Conservation (phyloP, 2,888 invertebrate species). For the Agonopterix subpropinquella region DNA sequence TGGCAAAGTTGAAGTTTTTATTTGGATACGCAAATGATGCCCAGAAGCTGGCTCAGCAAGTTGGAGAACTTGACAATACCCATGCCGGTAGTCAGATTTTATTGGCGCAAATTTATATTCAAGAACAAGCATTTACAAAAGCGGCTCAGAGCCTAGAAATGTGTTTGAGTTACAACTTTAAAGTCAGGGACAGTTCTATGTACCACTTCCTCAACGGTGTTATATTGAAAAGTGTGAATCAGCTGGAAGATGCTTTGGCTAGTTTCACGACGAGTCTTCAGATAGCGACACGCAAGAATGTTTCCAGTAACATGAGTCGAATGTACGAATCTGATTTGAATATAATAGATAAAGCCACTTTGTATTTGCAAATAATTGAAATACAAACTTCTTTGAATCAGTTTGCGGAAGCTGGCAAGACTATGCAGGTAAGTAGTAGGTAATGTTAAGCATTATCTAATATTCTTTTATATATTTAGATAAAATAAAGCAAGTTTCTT, state of each 20-base stretch:
- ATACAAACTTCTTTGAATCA: conserved; percentile 82
- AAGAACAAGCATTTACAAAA: conserved; percentile 80
- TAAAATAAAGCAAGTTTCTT: no score
- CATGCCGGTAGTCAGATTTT: conserved; percentile 90
- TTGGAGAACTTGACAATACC: conserved; percentile 85
- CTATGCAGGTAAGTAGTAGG: conserved; percentile 83
- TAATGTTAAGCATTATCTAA: not conserved
- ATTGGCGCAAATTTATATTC: conserved; percentile 89
- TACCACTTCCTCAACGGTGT: conserved; percentile 92
- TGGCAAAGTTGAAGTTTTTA: conserved; percentile 88
- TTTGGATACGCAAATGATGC: conserved; percentile 86
- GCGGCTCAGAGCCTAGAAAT: conserved; percentile 92
- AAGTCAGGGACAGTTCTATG: conserved; percentile 92
- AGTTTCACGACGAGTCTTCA: conserved; percentile 85
- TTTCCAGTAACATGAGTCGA: conserved; percentile 33
- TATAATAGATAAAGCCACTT: conserved; percentile 86
- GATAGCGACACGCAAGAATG: conserved; percentile 68
- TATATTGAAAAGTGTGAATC: conserved; percentile 84
- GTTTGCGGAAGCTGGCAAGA: conserved; percentile 85
- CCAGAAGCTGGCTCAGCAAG: conserved; percentile 80
- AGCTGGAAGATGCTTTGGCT: conserved; percentile 82
- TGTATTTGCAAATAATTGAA: conserved; percentile 91
- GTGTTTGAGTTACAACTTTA: conserved; percentile 94
- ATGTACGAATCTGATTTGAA: conserved; percentile 66
- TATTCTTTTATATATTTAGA: no score